Conservation (phyloP, 2,113 vertebrate species). For the Nannobrachium achirus region DNA sequence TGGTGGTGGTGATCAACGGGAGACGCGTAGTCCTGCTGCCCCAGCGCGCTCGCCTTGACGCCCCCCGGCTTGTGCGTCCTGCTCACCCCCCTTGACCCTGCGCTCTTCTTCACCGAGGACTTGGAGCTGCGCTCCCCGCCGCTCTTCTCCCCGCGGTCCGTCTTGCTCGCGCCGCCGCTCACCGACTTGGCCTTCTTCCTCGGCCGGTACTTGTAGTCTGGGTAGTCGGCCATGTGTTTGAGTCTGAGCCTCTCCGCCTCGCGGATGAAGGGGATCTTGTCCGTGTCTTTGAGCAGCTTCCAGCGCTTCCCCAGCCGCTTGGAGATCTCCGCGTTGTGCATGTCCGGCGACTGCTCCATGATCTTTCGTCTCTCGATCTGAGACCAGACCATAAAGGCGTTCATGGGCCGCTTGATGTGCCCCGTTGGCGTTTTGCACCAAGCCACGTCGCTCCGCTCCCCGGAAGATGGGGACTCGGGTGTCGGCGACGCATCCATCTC, state of each 20-base stretch:
- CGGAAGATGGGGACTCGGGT: constrained; percentile 89
- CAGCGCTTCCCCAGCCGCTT: constrained; percentile 96
- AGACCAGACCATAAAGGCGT: constrained; percentile 96
- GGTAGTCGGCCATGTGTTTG: constrained; percentile 99
- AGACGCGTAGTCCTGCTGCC: constrained; percentile 79
- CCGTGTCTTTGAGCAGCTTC: constrained; percentile 95
- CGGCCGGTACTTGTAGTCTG: constrained; percentile 98
- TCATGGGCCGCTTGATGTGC: constrained; percentile 95
- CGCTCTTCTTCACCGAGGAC: constrained; percentile 77
- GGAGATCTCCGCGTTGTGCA: constrained; percentile 99
- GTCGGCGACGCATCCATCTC: constrained; percentile 94
- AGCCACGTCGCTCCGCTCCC: constrained; percentile 89
- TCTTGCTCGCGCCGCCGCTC: constrained; percentile 74
- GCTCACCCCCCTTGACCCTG: constrained; percentile 76
- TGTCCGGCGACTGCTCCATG: constrained; percentile 97
- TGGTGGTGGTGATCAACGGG: constrained; percentile 82
- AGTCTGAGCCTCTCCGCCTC: constrained; percentile 96
- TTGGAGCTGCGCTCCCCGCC: constrained; percentile 74
- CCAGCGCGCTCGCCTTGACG: constrained; percentile 69
- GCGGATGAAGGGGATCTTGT: constrained; percentile 98
- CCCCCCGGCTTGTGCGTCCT: constrained; percentile 83
- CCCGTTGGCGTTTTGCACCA: constrained; percentile 98
- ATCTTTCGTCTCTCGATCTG: constrained; percentile 97
- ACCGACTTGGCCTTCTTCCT: constrained; percentile 96
- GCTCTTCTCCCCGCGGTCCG: constrained; percentile 85